Conservation (phyloP, 2,113 vertebrate species). For the Osmerus eperlanus region DNA sequence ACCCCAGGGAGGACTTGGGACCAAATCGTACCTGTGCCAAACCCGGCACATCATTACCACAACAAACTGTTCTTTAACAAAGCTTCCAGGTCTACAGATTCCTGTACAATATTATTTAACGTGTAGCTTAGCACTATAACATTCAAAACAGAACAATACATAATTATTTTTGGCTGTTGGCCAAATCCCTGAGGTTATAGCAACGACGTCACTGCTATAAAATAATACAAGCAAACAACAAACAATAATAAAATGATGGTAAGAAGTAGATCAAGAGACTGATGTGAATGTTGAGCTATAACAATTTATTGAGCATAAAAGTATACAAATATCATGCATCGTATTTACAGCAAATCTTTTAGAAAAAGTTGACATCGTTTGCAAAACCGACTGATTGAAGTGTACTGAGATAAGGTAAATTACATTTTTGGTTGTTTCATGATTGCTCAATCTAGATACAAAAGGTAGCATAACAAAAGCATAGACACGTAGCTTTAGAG, state of each 20-base stretch:
- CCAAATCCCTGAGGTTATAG: neutral
- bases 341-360: conserved; percentile 65
- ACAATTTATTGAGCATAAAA: conserved; percentile 65
- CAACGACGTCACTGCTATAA: neutral
- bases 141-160: too few species aligned
- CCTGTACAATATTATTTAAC: neutral
- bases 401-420: conserved; percentile 16
- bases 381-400: conserved; percentile 20
- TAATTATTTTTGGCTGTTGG: too few species aligned
- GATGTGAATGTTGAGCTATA: conserved; percentile 30
- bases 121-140: neutral
- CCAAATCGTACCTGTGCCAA: conserved; percentile 39
- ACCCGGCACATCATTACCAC: conserved; percentile 48
- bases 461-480: conserved; percentile 3
- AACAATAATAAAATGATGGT: neutral
- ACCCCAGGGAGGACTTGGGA: conserved; percentile 41
- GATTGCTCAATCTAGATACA: conserved; percentile 3
- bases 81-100: conserved; percentile 5
- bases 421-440: conserved; percentile 29
- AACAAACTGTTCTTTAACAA: conserved; percentile 39
- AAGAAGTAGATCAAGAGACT: conserved; percentile 12
- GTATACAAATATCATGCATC: conserved; percentile 58
- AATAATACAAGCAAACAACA: neutral
- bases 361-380: conserved; percentile 13
- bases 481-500: too few species aligned